Evolutionary conservation across 2,797 vertebrate species (phyloP), one percentile per base, ranked within the genome.

Genomic region (Hippocampus kuda): DNA sequence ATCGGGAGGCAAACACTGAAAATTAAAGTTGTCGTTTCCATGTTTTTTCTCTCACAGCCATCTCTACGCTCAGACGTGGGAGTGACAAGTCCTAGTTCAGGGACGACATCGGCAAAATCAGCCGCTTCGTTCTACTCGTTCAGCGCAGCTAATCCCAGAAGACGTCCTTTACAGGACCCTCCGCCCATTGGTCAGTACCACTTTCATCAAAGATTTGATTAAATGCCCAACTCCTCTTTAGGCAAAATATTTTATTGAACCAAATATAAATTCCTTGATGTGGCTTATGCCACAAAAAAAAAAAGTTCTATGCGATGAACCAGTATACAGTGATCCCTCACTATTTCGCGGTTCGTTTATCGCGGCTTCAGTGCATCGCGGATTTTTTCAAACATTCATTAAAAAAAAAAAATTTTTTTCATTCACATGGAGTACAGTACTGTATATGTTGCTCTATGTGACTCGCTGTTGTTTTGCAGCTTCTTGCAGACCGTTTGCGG

Each of bases 121-220:
- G 87, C 92, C 10, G 87, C 93, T 68, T 85, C 93, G 0, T 95
- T 95, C 81, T 98, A 92, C 80, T 88, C 95, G 0, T 97, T 95
- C 79, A 91, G 90, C 48, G 87, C 90, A 72, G 86, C 93, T 75
- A 96, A 95, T 82, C 92, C 95, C 66, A 93, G 95, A 80, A 92
- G 94, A 84, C 94, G 95, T 66, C 83, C 95, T 11, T 90, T 95
- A 70, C 95, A 92, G 82, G 95, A 97, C 68, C 89, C 94, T 10
- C 62, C 92, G 65, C 80, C 94, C 59, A 79, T 93, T 41, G 95
- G 97, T 99, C 66, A 91, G 93, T 89, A 18, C 26, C 44, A 63
- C 61, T 63, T 13, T 4, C 1, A 1, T 42, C 10, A 42, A 41
- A 41, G 20, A 63, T 18, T 42, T n/a, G 10, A 42, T 22, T 11